These are phyloP conservation scores for Cataglyphis livida DNA, from an alignment of 2,888 invertebrate species.

Conservation along the genomic window DNA sequence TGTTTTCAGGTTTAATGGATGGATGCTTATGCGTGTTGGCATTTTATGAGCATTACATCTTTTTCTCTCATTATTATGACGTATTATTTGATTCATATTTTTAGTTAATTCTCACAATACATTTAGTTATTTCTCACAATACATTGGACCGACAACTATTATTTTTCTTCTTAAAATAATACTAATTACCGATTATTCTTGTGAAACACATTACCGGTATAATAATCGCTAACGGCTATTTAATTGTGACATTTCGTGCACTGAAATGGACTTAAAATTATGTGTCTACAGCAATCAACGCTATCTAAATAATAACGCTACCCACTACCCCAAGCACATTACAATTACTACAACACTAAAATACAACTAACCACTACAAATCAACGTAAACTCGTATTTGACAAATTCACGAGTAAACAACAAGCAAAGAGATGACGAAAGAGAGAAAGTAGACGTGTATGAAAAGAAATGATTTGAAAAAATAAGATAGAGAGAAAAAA, in stretches of 20 bases:
- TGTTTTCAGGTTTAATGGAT: not conserved
- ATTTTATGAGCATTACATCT: not conserved
- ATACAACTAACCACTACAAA: not conserved
- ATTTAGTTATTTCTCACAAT: conserved; percentile 19
- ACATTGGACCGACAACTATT: not conserved
- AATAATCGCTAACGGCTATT: not conserved
- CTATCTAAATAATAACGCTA: conserved; percentile 40
- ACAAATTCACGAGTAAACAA: conserved; percentile 20
- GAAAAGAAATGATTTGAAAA: not conserved
- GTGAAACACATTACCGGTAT: not conserved
- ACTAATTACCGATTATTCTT: not conserved
- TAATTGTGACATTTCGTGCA: conserved; percentile 13
- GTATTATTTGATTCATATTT: not conserved
- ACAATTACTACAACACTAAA: conserved; percentile 20
- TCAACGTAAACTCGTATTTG: conserved; percentile 3
- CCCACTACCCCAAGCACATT: conserved; percentile 52
- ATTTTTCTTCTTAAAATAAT: conserved; percentile 10
- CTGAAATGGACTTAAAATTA: conserved; percentile 9
- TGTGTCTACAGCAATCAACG: conserved; percentile 30
- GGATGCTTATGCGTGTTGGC: conserved; percentile 6
- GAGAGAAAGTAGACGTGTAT: not conserved
- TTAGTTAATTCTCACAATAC: conserved; percentile 15
- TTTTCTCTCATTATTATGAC: not conserved
- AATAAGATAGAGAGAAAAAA: not conserved
- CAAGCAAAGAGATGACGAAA: conserved; percentile 46